Conservation (phyloP, 2,797 vertebrate genomes). For the Rhinella marina region DNA sequence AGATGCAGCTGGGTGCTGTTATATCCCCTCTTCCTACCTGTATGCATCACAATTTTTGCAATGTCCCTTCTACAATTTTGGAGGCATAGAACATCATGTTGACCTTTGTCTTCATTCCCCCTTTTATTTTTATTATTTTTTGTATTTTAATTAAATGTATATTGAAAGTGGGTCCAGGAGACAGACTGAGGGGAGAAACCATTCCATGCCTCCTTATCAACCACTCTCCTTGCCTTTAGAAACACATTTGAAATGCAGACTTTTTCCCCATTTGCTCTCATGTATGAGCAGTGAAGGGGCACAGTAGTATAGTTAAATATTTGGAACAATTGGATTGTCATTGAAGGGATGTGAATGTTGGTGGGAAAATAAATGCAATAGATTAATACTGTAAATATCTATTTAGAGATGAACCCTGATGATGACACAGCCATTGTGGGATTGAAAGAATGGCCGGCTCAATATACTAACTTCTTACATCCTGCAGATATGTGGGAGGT, state of each 20-base stretch:
- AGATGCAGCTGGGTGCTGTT: constrained; percentile 60
- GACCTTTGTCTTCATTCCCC: constrained; percentile 13
- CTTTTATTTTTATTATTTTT: background rate
- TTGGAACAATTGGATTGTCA: background rate
- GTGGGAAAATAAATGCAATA: background rate
- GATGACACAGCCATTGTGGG: constrained; percentile 65
- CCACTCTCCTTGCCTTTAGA: constrained; percentile 19
- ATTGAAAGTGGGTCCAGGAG: constrained; percentile 20
- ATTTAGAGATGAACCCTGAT: constrained; percentile 61
- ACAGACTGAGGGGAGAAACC: background rate
- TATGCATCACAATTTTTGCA: constrained; percentile 57
- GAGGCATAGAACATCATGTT: constrained; percentile 31
- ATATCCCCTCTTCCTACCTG: constrained; percentile 62
- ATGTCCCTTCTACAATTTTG: constrained; percentile 52
- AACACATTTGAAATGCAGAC: constrained; percentile 20
- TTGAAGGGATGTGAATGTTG: constrained; percentile 16
- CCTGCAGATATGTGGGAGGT: background rate
- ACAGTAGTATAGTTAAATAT: background rate
- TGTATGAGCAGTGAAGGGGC: background rate
- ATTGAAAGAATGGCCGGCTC: background rate
- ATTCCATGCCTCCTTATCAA: constrained; percentile 40
- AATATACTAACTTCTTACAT: background rate
- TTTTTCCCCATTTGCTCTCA: background rate
- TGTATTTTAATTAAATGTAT: constrained; percentile 10
- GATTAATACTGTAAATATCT: constrained; percentile 36